These are phyloP conservation scores for Procavia capensis DNA, from an alignment of 2,113 vertebrate genomes.

Conservation along the genomic window DNA sequence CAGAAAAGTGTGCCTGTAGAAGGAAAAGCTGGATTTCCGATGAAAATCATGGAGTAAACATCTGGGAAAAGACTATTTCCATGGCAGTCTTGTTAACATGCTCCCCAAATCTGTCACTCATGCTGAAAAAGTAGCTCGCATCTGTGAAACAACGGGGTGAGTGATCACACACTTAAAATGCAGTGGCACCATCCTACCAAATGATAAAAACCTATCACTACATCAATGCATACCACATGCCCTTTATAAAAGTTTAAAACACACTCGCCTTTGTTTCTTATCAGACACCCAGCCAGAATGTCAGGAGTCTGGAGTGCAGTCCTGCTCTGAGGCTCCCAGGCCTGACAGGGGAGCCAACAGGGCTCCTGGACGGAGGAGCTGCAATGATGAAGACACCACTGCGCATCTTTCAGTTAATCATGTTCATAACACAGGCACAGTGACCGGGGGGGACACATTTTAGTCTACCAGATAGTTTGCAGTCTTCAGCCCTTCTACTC, in stretches of 20 bases:
- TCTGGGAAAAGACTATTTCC: not conserved
- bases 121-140: not conserved
- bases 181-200: not conserved
- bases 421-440: not conserved
- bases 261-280: not conserved
- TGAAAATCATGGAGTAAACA: not conserved
- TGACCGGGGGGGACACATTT: not conserved
- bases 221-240: not conserved
- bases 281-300: not conserved
- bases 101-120: not conserved
- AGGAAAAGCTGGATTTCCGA: constrained; percentile 29
- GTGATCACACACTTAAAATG: not conserved
- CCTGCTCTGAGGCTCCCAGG: not conserved
- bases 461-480: accelerated
- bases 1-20: not conserved
- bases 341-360: not conserved
- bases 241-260: not conserved
- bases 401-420: not conserved
- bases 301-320: not conserved
- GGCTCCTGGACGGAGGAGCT: not conserved
- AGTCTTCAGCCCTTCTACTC: not conserved
- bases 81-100: not conserved
- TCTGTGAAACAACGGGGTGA: not conserved
- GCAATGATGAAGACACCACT: not conserved
- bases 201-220: constrained; percentile 51